These are phyloP conservation scores for Drosophila athabasca DNA, from an alignment of 1,140 invertebrate genomes.

Conservation along the genomic window DNA sequence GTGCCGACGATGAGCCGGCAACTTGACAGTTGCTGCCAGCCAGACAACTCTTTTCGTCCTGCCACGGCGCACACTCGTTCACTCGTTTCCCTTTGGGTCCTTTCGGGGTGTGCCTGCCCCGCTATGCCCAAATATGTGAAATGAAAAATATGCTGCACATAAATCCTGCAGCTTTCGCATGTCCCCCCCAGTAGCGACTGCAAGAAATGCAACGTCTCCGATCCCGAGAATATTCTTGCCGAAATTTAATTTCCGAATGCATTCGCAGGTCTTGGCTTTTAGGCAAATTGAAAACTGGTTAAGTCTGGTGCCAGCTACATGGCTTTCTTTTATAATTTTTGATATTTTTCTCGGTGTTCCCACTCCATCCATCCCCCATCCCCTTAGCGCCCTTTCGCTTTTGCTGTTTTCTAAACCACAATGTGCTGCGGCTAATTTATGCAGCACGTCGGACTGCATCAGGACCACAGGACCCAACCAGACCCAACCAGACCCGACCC, in stretches of 20 bases:
- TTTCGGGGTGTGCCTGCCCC: not conserved
- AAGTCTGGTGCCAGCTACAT: constrained; percentile 1
- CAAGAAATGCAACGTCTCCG: constrained; percentile 24
- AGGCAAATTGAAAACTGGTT: constrained; percentile 56
- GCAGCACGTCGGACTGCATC: constrained; percentile 54
- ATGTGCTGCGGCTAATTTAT: constrained; percentile 77
- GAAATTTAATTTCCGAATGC: constrained; percentile 64
- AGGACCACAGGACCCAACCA: constrained; percentile 19
- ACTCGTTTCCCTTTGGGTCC: not conserved
- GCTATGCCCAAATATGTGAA: constrained; percentile 48
- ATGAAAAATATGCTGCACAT: constrained; percentile 77
- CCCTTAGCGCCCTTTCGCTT: not conserved
- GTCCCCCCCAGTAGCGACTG: constrained; percentile 25
- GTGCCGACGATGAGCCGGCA: constrained; percentile 69
- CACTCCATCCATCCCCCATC: constrained; percentile 6
- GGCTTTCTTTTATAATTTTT: constrained; percentile 22
- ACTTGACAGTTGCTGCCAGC: constrained; percentile 68
- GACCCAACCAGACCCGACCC: constrained; percentile 15
- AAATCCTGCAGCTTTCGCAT: constrained; percentile 69
- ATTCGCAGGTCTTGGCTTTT: constrained; percentile 43
- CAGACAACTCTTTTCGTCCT: constrained; percentile 44
- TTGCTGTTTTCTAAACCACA: constrained; percentile 51
- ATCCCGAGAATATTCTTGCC: constrained; percentile 16
- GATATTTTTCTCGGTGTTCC: constrained; percentile 23
- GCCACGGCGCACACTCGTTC: not conserved